Evolutionary conservation across 2,888 invertebrate genomes (phyloP).

Genomic region (Drosophila neutralis): DNA sequence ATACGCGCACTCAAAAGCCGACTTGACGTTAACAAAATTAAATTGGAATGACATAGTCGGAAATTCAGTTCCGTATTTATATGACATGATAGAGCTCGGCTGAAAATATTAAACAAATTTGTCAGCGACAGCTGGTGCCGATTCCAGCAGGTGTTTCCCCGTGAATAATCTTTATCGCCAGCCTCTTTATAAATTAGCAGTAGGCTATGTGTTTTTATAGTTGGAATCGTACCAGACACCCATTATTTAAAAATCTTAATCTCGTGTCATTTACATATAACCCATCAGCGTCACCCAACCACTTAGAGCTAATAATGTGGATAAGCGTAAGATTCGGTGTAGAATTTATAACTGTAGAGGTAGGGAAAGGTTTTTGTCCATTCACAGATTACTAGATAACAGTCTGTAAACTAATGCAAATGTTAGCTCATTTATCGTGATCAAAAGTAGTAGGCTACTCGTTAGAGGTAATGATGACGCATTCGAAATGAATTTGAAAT

Average conservation of each 20-base stretch:
- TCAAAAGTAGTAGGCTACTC: constrained; percentile 49
- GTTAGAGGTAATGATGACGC: constrained; percentile 31
- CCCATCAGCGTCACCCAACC: constrained; percentile 15
- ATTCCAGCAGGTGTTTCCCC: constrained; percentile 48
- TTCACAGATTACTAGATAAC: constrained; percentile 20
- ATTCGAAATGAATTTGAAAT: constrained; percentile 20
- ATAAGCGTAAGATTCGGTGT: constrained; percentile 28
- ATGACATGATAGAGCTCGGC: constrained; percentile 32
- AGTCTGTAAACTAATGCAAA: constrained; percentile 47
- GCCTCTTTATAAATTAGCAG: constrained; percentile 38
- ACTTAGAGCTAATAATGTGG: constrained; percentile 7
- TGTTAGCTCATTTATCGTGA: constrained; percentile 51
- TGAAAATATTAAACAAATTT: constrained; percentile 55
- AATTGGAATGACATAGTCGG: constrained; percentile 26
- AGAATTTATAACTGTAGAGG: constrained; percentile 2
- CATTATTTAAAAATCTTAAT: constrained; percentile 43
- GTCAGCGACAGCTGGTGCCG: constrained; percentile 6
- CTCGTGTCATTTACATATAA: constrained; percentile 16
- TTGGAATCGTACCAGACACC: constrained; percentile 55
- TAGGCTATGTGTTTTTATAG: neutral
- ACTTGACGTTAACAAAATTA: constrained; percentile 27
- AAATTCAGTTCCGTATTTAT: constrained; percentile 53
- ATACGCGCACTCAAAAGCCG: constrained; percentile 13
- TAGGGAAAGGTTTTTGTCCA: constrained; percentile 56
- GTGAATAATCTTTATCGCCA: constrained; percentile 28